Percentiles rank a stretch among this genome's conserved stretches.
Evolutionary conservation across 2,113 vertebrate species (phyloP).

Genomic region (Pseudorectes ferrugineus): DNA sequence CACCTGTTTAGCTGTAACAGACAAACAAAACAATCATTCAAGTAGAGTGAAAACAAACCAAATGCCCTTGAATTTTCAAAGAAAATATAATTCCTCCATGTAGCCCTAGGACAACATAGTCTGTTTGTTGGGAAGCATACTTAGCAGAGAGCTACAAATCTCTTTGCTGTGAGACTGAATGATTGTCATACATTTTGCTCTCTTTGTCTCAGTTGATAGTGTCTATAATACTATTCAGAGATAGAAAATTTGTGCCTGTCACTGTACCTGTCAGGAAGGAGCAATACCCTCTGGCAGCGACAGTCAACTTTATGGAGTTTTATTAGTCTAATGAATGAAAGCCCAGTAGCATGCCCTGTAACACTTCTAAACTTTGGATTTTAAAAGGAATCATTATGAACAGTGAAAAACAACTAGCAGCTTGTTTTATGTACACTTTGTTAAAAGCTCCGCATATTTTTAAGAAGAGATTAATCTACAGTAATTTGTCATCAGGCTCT

Average conservation of each 20-base stretch:
- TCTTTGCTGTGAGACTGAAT: slow-evolving; percentile 75
- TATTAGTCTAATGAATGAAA: slow-evolving; percentile 83
- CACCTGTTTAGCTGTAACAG: slow-evolving; percentile 19
- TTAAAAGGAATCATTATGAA: slow-evolving; percentile 77
- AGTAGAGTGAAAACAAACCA: slow-evolving; percentile 69
- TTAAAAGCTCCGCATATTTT: slow-evolving; percentile 32
- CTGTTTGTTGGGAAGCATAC: slow-evolving; percentile 82
- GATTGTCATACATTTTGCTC: slow-evolving; percentile 78
- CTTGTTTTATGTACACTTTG: slow-evolving; percentile 27
- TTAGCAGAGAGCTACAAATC: slow-evolving; percentile 78
- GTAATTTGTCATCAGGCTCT: slow-evolving; percentile 27
- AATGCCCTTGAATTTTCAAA: slow-evolving; percentile 70
- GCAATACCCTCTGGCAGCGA: slow-evolving; percentile 66
- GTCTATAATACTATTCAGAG: slow-evolving; percentile 70
- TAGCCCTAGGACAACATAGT: slow-evolving; percentile 81
- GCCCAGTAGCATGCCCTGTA: slow-evolving; percentile 75
- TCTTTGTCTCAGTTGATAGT: slow-evolving; percentile 77
- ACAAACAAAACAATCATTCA: slow-evolving; percentile 53
- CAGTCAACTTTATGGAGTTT: slow-evolving; percentile 76
- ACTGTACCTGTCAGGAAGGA: slow-evolving; percentile 70
- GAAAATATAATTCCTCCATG: slow-evolving; percentile 73
- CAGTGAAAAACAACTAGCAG: slow-evolving; percentile 71
- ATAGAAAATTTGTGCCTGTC: slow-evolving; percentile 68
- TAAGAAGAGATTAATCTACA: slow-evolving; percentile 23
- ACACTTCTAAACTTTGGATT: slow-evolving; percentile 76